Conservation (phyloP, 2,888 invertebrate species). For the Halictus quadricinctus region DNA sequence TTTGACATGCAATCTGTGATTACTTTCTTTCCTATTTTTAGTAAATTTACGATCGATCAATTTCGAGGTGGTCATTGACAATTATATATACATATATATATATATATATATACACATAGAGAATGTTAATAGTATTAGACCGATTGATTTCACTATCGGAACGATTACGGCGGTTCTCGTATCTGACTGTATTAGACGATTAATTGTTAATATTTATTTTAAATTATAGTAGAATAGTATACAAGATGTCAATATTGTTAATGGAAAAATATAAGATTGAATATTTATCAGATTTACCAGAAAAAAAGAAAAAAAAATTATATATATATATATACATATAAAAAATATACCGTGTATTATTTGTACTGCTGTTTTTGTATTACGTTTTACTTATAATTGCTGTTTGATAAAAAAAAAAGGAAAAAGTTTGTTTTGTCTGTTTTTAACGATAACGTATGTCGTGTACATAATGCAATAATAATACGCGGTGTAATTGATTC, state of each 20-base stretch:
- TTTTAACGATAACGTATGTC: constrained; percentile 13
- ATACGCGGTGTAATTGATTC: constrained; percentile 43
- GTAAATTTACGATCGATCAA: constrained; percentile 36
- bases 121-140: constrained; percentile 43
- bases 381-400: constrained; percentile 32
- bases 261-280: constrained; percentile 61
- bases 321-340: constrained; percentile 23
- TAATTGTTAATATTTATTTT: constrained; percentile 61
- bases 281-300: constrained; percentile 43
- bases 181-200: constrained; percentile 39
- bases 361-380: constrained; percentile 39
- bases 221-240: constrained; percentile 44
- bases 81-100: constrained; percentile 33
- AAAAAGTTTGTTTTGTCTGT: constrained; percentile 12
- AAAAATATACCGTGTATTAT: constrained; percentile 36
- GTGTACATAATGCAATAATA: constrained; percentile 45
- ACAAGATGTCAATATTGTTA: constrained; percentile 59
- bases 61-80: constrained; percentile 33
- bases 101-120: neutral
- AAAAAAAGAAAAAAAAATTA: constrained; percentile 24
- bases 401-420: constrained; percentile 16
- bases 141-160: constrained; percentile 41
- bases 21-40: constrained; percentile 58
- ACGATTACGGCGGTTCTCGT: constrained; percentile 36
- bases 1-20: constrained; percentile 61